Evolutionary conservation across 2,888 invertebrate species (phyloP), one percentile per base, ranked within the genome.

Genomic region (Lithosia quadra): DNA sequence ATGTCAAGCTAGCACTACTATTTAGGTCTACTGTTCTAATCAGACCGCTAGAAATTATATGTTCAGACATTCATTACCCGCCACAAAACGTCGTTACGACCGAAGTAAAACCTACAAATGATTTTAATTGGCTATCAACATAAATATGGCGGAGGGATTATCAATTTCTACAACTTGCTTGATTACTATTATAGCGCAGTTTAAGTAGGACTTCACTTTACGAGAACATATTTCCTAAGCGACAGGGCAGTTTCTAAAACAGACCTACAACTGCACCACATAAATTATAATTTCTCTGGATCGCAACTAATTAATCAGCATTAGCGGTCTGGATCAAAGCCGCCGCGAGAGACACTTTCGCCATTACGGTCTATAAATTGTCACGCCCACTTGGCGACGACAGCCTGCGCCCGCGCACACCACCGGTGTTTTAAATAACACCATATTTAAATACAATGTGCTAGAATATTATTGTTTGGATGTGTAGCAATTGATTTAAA

Each of bases 291-390:
- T 88, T 90, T 90, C 89, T 88, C 88, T 80, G 79, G 73, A 76
- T 78, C 76, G 73, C 74, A 72, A 66, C 79, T 85, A 86, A 90
- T 91, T 90, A 90, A 90, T 90, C 88, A 84, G 82, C 76, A 84
- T 87, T 86, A 84, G 79, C 76, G 78, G 72, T 69, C 78, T 77
- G 87, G 89, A 90, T 90, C 90, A 90, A 91, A 91, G 84, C 60
- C 70, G 81, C 86, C 88, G 89, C 82, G 77, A 62, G 81, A 82
- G 87, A 86, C 88, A 90, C 91, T 90, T 91, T 90, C 89, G 88
- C 90, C 81, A 82, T 82, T 85, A 83, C 80, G 79, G 75, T 65
- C 82, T 75, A 86, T 88, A 88, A 88, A 88, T 88, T 84, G 86
- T 84, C 83, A 87, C 88, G 87, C 89, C 88, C 86, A 88, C 88